Conservation (phyloP, 2,888 invertebrate species). For the Tenthredo scrophulariae region DNA sequence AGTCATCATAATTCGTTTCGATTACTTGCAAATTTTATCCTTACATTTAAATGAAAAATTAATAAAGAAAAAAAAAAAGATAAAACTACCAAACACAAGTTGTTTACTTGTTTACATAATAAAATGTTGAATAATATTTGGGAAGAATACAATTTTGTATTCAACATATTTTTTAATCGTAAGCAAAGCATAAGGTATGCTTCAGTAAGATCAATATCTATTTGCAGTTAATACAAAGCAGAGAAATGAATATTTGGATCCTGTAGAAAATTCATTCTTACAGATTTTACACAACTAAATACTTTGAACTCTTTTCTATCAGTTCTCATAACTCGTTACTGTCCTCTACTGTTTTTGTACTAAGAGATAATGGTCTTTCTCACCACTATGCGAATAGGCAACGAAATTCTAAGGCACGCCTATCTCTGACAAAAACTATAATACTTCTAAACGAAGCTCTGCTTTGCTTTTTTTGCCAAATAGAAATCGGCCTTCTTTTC, state of each 20-base stretch:
- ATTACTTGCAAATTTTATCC: neutral
- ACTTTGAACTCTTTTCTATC: neutral
- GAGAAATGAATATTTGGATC: neutral
- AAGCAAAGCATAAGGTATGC: neutral
- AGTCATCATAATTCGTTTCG: neutral
- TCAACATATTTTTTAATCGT: neutral
- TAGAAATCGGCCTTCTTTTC: neutral
- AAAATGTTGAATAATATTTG: conserved; percentile 2
- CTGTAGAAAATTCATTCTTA: neutral
- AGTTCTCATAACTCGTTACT: neutral
- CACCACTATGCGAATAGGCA: neutral
- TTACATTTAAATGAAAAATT: neutral
- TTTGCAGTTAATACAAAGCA: neutral
- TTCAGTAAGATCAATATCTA: neutral
- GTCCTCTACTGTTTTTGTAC: neutral
- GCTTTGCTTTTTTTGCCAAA: neutral
- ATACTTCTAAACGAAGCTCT: neutral
- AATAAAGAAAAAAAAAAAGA: neutral
- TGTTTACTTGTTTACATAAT: conserved; percentile 5
- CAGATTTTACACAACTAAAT: neutral
- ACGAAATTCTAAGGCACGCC: conserved; percentile 26
- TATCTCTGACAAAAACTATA: conserved; percentile 22
- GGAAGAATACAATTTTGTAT: neutral
- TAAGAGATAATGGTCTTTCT: neutral
- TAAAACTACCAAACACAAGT: neutral